Evolutionary conservation across 2,888 invertebrate species (phyloP).

Genomic region (Panopea generosa): DNA sequence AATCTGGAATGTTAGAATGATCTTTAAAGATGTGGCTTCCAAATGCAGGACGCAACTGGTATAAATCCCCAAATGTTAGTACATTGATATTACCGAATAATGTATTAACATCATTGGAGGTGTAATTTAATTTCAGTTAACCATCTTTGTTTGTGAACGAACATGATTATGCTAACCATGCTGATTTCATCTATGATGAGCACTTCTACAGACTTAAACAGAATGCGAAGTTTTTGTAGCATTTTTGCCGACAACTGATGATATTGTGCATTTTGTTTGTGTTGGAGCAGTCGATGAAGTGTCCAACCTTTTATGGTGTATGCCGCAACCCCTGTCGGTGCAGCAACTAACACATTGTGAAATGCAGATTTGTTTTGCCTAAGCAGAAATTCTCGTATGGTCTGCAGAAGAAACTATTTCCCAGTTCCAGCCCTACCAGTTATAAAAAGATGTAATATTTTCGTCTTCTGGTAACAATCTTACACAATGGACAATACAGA

Average conservation of each 20-base stretch:
- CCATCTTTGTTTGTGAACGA: constrained; percentile 1
- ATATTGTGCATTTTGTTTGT: constrained; percentile 12
- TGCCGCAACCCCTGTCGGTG: constrained; percentile 28
- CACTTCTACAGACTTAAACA: constrained; percentile 6
- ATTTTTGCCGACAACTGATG: neutral
- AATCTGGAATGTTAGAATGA: neutral
- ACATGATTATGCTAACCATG: constrained; percentile 5
- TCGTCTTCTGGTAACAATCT: neutral
- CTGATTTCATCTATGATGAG: constrained; percentile 15
- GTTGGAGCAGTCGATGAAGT: neutral
- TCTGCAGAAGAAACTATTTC: constrained; percentile 11
- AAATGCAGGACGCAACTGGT: neutral
- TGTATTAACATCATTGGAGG: constrained; percentile 1
- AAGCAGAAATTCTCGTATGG: neutral
- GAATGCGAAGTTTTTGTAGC: neutral
- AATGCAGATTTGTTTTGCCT: neutral
- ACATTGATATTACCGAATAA: neutral
- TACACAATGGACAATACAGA: neutral
- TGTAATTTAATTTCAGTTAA: constrained; percentile 42
- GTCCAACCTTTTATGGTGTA: constrained; percentile 5
- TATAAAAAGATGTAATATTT: constrained; percentile 1
- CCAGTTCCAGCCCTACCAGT: constrained; percentile 26
- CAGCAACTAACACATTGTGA: constrained; percentile 19
- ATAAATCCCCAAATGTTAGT: neutral
- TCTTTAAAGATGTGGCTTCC: neutral